phyloP scores from a whole-genome alignment of 2,113 vertebrate species.

The Toxotes chatareus region DNA sequence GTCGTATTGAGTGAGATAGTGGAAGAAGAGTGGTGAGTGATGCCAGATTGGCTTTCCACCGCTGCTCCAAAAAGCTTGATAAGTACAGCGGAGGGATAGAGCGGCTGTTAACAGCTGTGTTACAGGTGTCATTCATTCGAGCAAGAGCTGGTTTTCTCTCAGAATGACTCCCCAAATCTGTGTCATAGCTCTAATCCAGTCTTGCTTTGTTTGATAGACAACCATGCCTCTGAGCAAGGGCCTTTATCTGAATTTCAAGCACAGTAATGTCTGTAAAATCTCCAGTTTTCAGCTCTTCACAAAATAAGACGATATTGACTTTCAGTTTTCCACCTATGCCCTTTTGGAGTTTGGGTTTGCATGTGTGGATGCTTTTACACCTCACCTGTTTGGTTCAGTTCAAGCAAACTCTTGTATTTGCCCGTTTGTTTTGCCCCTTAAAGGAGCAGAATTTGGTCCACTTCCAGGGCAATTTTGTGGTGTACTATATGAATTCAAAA shows the following conservation, averaged over 20 bases:
- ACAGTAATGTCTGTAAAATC: background rate
- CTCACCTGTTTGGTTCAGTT: background rate
- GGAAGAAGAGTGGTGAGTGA: conserved; percentile 52
- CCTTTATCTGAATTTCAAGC: conserved; percentile 11
- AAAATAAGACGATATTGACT: background rate
- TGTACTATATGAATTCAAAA: background rate
- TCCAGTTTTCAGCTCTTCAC: background rate
- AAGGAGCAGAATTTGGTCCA: background rate
- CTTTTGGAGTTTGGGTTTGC: background rate
- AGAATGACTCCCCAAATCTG: conserved; percentile 3
- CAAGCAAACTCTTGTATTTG: background rate
- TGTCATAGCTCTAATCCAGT: conserved; percentile 2
- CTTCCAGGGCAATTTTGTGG: background rate
- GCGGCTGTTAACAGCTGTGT: conserved; percentile 39
- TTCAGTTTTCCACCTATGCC: background rate
- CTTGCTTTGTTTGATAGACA: conserved; percentile 8
- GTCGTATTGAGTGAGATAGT: conserved; percentile 55
- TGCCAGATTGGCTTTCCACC: conserved; percentile 66
- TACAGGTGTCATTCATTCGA: conserved; percentile 54
- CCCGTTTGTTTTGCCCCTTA: background rate
- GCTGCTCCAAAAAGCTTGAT: conserved; percentile 49
- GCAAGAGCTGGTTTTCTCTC: conserved; percentile 1
- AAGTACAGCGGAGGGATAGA: conserved; percentile 38
- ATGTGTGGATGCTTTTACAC: background rate
- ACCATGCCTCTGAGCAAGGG: background rate